Evolutionary conservation across 1,140 invertebrate genomes (phyloP).

Genomic region (Colletes gigas): DNA sequence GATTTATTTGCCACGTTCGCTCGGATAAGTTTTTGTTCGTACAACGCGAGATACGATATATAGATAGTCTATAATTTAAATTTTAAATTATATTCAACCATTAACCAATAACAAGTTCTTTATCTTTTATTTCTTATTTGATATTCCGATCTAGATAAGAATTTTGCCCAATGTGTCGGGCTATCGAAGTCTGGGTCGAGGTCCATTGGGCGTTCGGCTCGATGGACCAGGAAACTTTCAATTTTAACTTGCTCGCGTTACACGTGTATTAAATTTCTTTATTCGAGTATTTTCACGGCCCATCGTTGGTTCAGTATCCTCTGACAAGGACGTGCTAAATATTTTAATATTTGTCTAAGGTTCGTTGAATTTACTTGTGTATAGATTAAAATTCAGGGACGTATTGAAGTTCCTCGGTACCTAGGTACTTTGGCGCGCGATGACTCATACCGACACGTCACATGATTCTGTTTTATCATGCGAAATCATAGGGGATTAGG

Average conservation of each 20-base stretch:
- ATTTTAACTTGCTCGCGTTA: no score
- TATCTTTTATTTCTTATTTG: background rate
- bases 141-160: background rate
- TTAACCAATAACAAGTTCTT: background rate
- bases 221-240: no score
- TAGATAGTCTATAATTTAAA: no score
- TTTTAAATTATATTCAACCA: no score
- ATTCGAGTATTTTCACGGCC: no score
- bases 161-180: background rate
- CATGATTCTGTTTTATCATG: slow-evolving; percentile 24
- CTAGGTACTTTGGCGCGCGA: background rate
- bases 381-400: slow-evolving; percentile 35
- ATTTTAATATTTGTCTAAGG: background rate
- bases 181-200: background rate
- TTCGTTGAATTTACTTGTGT: slow-evolving; percentile 9
- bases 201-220: background rate
- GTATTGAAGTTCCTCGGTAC: background rate
- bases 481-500: slow-evolving; percentile 3
- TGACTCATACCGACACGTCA: slow-evolving; percentile 29
- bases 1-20: no score
- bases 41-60: no score
- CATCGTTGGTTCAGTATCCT: background rate
- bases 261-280: no score
- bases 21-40: no score
- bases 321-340: background rate